Evolutionary conservation across 2,888 invertebrate species (phyloP).

Genomic region (Adela reaumurella): DNA sequence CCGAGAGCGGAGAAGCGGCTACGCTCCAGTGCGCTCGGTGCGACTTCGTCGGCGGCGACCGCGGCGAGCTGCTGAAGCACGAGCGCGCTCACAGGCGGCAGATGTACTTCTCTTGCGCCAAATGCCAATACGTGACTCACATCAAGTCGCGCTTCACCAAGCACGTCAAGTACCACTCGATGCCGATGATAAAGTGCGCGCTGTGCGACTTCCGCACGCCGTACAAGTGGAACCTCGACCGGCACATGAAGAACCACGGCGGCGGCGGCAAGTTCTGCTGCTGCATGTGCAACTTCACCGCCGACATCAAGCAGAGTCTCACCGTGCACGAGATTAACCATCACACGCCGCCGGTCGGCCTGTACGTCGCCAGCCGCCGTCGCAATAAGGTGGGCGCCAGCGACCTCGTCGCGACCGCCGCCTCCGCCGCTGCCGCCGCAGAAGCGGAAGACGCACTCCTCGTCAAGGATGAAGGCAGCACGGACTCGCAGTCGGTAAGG

Average conservation of each 20-base stretch:
- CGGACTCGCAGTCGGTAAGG: conserved; percentile 49
- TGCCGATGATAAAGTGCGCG: conserved; percentile 92
- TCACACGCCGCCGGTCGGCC: conserved; percentile 77
- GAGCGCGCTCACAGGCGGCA: conserved; percentile 71
- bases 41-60: conserved; percentile 63
- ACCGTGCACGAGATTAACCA: conserved; percentile 92
- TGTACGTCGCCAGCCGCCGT: conserved; percentile 50
- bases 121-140: conserved; percentile 89
- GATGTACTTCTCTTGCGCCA: conserved; percentile 79
- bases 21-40: conserved; percentile 61
- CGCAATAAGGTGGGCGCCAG: conserved; percentile 74
- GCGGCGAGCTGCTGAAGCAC: conserved; percentile 63
- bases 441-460: conserved; percentile 23
- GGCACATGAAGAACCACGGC: conserved; percentile 89
- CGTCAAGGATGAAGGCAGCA: conserved; percentile 47
- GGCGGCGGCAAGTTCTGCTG: conserved; percentile 83
- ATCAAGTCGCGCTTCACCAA: conserved; percentile 87
- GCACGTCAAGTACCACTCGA: conserved; percentile 90
- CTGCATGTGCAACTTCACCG: conserved; percentile 84
- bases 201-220: conserved; percentile 92
- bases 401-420: conserved; percentile 49
- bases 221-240: conserved; percentile 89
- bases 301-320: conserved; percentile 87
- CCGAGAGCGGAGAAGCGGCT: conserved; percentile 33
- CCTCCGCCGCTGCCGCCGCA: conserved; percentile 22